phyloP scores from a whole-genome alignment of 2,888 invertebrate species.

The Tolmerus cingulatus region DNA sequence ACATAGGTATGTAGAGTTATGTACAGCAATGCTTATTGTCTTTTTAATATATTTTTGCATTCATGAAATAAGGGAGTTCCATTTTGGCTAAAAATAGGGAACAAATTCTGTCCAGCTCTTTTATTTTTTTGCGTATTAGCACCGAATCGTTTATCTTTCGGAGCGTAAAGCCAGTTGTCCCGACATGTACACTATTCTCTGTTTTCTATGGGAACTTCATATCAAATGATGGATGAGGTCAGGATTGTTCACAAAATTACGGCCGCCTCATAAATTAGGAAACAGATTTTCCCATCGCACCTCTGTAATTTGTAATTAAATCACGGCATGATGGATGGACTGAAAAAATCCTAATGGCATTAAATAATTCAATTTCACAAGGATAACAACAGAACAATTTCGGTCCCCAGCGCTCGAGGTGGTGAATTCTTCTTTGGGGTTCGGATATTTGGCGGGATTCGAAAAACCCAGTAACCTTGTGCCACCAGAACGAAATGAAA shows the following conservation, averaged over 20 bases:
- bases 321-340: slow-evolving; percentile 29
- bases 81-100: not conserved
- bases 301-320: slow-evolving; percentile 29
- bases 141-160: slow-evolving; percentile 12
- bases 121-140: not conserved
- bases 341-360: slow-evolving; percentile 26
- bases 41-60: not conserved
- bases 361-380: not conserved
- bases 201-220: slow-evolving; percentile 22
- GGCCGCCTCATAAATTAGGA: slow-evolving; percentile 23
- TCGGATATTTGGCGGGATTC: not conserved
- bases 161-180: not conserved
- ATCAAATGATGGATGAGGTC: slow-evolving; percentile 38
- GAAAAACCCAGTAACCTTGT: not conserved
- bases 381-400: not conserved
- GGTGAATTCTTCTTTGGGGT: not conserved
- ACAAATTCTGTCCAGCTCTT: not conserved
- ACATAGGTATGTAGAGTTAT: not conserved
- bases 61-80: not conserved
- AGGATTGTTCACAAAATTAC: slow-evolving; percentile 25
- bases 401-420: not conserved
- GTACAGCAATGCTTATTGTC: not conserved
- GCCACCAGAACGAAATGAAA: not conserved
- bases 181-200: slow-evolving; percentile 18
- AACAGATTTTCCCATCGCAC: slow-evolving; percentile 29